Base-by-base conservation (phyloP, 1,140 invertebrate species). In the Maniola jurtina region DNA sequence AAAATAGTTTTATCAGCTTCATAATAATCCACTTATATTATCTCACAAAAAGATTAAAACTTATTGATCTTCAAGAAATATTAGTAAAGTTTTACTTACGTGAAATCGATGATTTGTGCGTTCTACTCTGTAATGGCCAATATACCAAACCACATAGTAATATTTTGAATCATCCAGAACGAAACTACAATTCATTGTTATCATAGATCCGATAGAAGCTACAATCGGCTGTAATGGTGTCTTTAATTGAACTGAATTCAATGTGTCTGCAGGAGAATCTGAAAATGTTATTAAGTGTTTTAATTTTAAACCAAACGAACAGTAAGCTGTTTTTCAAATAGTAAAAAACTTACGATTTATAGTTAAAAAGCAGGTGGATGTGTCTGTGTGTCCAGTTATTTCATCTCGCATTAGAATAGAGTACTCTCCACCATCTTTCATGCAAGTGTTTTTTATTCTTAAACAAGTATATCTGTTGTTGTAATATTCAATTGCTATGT, bases 91-190 rank as follows among this genome's bases (percentile, higher is more conserved):
- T 61, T 55, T 62, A 71, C 75, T 79, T 64, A 79, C 77, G 38
- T 71, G 54, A 64, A 76, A 79, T 35, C 63, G 64, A 35, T 70
- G 67, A 64, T 79, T 76, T 15, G 66, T 73, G 0, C 75, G 60
- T 55, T 79, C 73, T 6, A 80, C 66, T 63, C 68, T 75, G 58
- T 68, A 74, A 61, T 69, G 63, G 5, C 77, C 77, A 16, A 79
- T 55, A n/a, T 71, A 67, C 77, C 77, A 79, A 13, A 71, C 68
- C 0, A 72, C 74, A 42, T 52, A 74, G 36, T 71, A 75, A 58
- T 70, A 75, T 33, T 57, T 57, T 9, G 65, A 14, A 52, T 77
- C 75, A 5, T 62, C 34, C 14, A 73, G 13, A 36, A 64, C 63
- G 40, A 79, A 79, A 56, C 47, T 58, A 52, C 72, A 76, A 9